Conservation (phyloP, 2,888 invertebrate species). For the Andrena minutula region DNA sequence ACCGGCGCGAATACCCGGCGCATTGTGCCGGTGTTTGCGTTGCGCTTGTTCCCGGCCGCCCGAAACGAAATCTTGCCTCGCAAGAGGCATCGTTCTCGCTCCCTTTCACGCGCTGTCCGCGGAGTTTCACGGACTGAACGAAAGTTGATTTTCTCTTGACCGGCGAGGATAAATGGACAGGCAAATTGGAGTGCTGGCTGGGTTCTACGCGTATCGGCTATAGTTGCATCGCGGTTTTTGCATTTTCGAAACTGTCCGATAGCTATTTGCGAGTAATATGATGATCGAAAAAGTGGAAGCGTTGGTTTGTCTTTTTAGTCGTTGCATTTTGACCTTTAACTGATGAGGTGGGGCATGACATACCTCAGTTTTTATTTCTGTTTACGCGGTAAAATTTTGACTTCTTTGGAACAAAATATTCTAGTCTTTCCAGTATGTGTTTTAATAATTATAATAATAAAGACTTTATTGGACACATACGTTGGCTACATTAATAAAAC, state of each 20-base stretch:
- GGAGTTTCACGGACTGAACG: not conserved
- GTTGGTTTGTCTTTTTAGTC: not conserved
- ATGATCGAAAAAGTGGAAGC: not conserved
- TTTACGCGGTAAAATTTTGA: too few species aligned
- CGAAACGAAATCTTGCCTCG: not conserved
- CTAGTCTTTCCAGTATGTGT: too few species aligned
- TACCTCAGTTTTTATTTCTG: too few species aligned
- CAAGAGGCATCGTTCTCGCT: not conserved
- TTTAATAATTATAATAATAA: too few species aligned
- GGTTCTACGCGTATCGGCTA: slow-evolving; percentile 12
- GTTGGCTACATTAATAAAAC: too few species aligned
- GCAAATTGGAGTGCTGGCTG: slow-evolving; percentile 11
- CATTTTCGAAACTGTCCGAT: slow-evolving; percentile 6
- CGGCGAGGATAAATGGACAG: slow-evolving; percentile 6
- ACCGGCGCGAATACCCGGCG: not conserved
- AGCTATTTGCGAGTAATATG: slow-evolving; percentile 14
- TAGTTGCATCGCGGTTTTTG: slow-evolving; percentile 10
- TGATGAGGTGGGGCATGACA: too few species aligned
- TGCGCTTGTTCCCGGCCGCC: not conserved
- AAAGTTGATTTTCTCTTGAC: not conserved
- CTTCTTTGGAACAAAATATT: too few species aligned
- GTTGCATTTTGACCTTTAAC: too few species aligned
- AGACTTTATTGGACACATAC: too few species aligned
- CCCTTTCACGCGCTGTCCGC: not conserved
- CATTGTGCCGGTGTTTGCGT: not conserved